A percentile compares a stretch with the other conserved stretches of the same genome.
phyloP scores from a whole-genome alignment of 2,113 vertebrate species.

The Nothoprocta pentlandii region DNA sequence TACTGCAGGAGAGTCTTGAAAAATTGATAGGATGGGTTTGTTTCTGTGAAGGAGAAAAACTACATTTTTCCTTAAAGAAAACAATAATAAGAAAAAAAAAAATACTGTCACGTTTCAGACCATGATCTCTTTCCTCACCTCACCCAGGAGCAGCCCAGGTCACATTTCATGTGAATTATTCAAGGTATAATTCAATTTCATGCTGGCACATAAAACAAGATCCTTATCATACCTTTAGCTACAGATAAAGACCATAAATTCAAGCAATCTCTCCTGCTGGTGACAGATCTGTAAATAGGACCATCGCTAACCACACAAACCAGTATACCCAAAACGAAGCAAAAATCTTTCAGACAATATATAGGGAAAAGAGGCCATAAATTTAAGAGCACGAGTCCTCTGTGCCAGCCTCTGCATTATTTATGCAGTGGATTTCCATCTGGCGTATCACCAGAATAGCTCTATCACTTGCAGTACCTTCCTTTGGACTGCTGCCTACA shows the following conservation, averaged over 20 bases:
- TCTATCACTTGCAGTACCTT: neutral
- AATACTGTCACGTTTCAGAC: constrained; percentile 8
- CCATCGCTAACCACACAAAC: neutral
- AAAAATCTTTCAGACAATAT: neutral
- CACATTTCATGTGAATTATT: constrained; percentile 54
- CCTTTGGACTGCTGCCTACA: neutral
- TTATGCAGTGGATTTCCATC: neutral
- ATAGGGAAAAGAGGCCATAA: neutral
- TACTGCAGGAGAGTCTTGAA: constrained; percentile 2
- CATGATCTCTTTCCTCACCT: constrained; percentile 3
- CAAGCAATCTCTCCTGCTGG: neutral
- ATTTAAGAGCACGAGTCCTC: neutral
- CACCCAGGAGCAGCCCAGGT: neutral
- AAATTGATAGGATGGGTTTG: neutral
- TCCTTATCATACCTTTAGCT: neutral
- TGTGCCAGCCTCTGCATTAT: neutral
- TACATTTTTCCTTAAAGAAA: fast-evolving
- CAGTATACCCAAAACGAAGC: neutral
- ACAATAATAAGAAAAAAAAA: neutral
- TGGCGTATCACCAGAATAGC: neutral
- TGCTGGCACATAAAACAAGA: neutral
- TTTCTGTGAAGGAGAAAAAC: constrained; percentile 21
- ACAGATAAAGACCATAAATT: neutral
- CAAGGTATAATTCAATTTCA: constrained; percentile 36
- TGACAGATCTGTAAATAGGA: neutral